Base-by-base conservation (phyloP, 2,113 vertebrate species). In the Bothrops jararaca region DNA sequence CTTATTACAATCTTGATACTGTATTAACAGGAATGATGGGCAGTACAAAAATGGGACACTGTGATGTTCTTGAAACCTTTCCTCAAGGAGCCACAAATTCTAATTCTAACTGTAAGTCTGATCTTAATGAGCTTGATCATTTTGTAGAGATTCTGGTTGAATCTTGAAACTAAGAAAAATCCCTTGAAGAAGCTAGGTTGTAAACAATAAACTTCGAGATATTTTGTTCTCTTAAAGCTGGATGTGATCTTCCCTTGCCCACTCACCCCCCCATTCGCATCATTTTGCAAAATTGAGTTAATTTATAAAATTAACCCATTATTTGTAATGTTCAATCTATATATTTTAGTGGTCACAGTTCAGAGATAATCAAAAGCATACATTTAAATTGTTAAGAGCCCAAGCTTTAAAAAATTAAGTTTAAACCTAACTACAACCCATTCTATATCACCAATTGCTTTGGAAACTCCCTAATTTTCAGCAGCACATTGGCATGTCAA, bases 121-220 rank as follows among this genome's bases (percentile, higher is more conserved):
- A 99, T 96, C 98, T 99, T 92, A 99, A 99, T 1, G 99, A 99
- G 97, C 98, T 99, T 95, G 99, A 99, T 97, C 99, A 99, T 96
- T 98, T 99, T 96, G 99, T 99, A 96, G 99, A 99, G 97, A 99
- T 99, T 96, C 98, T 99, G 92, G 99, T 99, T 94, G 99, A 98
- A 94, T 99, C 99, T 93, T 99, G 98, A 99, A 95, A 34, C 7
- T 92, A 53, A 18, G 60, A 93, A 89, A 94, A 58, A 92, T 48
- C 74, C 86, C n/a, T 94, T 89, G 91, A 92, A 53, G 93, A 74
- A 92, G 88, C 57, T 92, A 95, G 95, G 94, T 96, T 94, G 93
- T 1, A 0, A 86, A 92, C 92, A 95, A 93, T 56, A 24, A 92
- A n/a, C 89, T 96, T 96, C 88, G 89, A 95, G 60, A 92, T 92